Evolutionary conservation across 2,888 invertebrate genomes (phyloP), one percentile per base, ranked within the genome.

Genomic region (Lysandra coridon): DNA sequence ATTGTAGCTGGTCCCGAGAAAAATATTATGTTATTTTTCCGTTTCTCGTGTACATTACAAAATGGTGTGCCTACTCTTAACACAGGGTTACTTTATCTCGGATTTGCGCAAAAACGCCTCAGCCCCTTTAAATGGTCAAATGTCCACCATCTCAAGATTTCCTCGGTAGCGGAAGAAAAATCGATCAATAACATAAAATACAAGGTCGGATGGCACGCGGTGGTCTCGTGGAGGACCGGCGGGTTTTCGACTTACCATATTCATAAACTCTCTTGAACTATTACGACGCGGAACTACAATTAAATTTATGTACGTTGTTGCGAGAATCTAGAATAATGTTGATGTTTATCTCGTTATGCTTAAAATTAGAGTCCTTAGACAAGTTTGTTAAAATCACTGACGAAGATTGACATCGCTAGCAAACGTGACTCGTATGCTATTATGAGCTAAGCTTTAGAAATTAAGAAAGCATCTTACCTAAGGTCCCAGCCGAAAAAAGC

Each of bases 261-360:
- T 62, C 23, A 62, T 62, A 17, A 60, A 64, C 62, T 64, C 62
- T 23, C 62, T 64, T 64, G 62, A 64, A 64, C 62, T 30, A 23
- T 64, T 64, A 64, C 62, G 23, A 64, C 23, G 23, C 62, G 62
- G 62, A 64, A 64, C 30, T 12, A 64, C 30, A 64, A 30, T 10
- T 64, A 30, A 30, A 23, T 64, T 10, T 30, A 64, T 60, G 60
- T 60, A 60, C 7, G 60, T 23, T 64, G n/a, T 1, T 64, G 3
- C 10, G n/a, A 64, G 2, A 10, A 3, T 64, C n/a, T 3, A 23
- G 62, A 64, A 23, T 64, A 10, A n/a, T 62, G 5, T 62, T 23
- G 62, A 62, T n/a, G 62, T 62, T 62, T 62, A n/a, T 7, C 17
- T 7, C 23, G 62, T 23, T 7, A 23, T 2, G 23, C 7, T 2